These are phyloP conservation scores for Gila robusta DNA, from an alignment of 2,797 vertebrate genomes.

Conservation along the genomic window DNA sequence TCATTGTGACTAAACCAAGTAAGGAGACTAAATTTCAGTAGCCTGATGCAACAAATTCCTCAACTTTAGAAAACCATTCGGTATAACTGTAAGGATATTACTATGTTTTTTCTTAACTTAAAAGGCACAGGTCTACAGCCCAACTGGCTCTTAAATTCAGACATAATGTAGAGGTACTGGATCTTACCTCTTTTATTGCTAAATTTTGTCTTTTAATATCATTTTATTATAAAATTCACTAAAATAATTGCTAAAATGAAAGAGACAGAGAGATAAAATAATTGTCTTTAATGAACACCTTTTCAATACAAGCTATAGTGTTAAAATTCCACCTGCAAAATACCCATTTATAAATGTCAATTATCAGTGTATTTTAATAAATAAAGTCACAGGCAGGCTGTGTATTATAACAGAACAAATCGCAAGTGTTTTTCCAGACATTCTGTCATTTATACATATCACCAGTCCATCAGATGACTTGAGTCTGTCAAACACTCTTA, in stretches of 20 bases:
- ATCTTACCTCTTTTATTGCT: neutral
- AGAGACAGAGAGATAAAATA: conserved; percentile 55
- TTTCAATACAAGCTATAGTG: conserved; percentile 67
- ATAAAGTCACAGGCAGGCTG: conserved; percentile 59
- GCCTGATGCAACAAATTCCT: neutral
- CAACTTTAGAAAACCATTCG: neutral
- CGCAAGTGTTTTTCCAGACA: conserved; percentile 25
- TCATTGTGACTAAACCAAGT: neutral
- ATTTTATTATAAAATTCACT: neutral
- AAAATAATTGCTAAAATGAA: neutral
- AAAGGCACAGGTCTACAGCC: neutral
- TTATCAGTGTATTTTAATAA: conserved; percentile 59
- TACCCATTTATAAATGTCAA: conserved; percentile 70
- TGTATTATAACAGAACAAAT: conserved; percentile 52
- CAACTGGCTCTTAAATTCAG: neutral
- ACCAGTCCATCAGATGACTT: conserved; percentile 33
- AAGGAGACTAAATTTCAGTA: neutral
- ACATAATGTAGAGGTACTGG: neutral
- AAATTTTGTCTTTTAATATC: neutral
- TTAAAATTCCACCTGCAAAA: conserved; percentile 65
- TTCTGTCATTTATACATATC: conserved; percentile 15
- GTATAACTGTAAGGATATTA: neutral
- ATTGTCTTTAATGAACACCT: conserved; percentile 68
- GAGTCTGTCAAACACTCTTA: conserved; percentile 33
- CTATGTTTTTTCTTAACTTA: neutral